Evolutionary conservation across 2,888 invertebrate species (phyloP), one percentile per base, ranked within the genome.

Genomic region (Capitulum mitella): DNA sequence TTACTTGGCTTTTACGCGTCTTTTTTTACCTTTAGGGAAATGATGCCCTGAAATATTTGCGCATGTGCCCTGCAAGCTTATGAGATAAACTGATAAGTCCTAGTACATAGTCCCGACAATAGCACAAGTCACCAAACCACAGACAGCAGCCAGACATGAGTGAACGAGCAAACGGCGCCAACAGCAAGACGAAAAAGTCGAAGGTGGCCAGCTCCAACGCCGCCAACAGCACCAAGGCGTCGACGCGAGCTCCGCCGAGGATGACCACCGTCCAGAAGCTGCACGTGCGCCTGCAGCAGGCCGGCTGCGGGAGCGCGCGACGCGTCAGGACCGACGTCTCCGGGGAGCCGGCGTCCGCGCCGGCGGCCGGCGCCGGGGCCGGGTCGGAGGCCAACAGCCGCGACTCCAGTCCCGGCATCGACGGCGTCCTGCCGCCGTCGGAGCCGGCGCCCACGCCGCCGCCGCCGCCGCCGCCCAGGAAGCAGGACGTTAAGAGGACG

Each of bases 331-430:
- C 37, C 3, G 26, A 26, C 40, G 8, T 22, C 22, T 37, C 26
- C 26, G 40, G 10, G 5, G 70, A 26, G 0, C 26, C 40, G 26
- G 12, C 70, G 26, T 3, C 37, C 3, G 10, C 12, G 22, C 37
- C 12, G 8, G 37, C 19, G 8, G 10, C 22, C 26, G 40, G 26
- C 8, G 6, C 26, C 8, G 14, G 0, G 6, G 6, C 58, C 1
- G 16, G 12, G 70, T 26, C 1, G 3, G 40, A 26, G 26, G 3
- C 22, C 40, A n/a, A 2, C 37, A 70, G 70, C 10, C 37, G 70
- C 5, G 40, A 40, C 70, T 70, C 70, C 19, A 70, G 70, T 40
- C 70, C 70, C 3, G 70, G 70, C 26, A 70, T 70, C 37, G 70
- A 70, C 40, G 8, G 19, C 0, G 40, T 70, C 8, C 70, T 40